Conservation (phyloP, 2,113 vertebrate genomes). For the Nothoprocta perdicaria region DNA sequence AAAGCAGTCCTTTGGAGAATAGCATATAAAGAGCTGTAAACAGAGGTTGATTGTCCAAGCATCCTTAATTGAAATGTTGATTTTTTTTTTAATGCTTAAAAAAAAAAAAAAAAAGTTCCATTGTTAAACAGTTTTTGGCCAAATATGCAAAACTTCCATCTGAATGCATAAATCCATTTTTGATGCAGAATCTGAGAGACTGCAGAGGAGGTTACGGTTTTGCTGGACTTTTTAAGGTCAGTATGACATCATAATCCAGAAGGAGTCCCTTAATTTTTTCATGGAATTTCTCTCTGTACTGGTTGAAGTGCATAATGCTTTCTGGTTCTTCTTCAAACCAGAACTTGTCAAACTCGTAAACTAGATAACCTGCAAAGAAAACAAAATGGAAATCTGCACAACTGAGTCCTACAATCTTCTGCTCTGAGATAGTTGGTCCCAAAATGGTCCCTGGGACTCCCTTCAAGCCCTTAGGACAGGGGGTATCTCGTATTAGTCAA, state of each 20-base stretch:
- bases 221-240: slow-evolving; percentile 78
- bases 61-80: slow-evolving; percentile 73
- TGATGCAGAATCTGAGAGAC: slow-evolving; percentile 62
- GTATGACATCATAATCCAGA: slow-evolving; percentile 78
- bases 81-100: slow-evolving; percentile 51
- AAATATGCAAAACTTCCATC: slow-evolving; percentile 64
- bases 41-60: slow-evolving; percentile 83
- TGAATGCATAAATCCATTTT: slow-evolving; percentile 57
- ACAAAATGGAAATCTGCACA: slow-evolving; percentile 7
- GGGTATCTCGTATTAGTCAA: neutral
- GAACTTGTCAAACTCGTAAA: slow-evolving; percentile 96
- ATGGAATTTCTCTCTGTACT: slow-evolving; percentile 96
- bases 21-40: slow-evolving; percentile 77
- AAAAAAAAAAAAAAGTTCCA: slow-evolving; percentile 32
- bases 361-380: slow-evolving; percentile 88
- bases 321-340: slow-evolving; percentile 95
- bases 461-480: neutral
- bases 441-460: neutral
- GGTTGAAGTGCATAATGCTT: slow-evolving; percentile 98
- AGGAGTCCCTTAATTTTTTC: slow-evolving; percentile 86
- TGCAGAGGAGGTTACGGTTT: slow-evolving; percentile 58
- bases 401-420: neutral
- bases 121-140: slow-evolving; percentile 52
- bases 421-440: neutral
- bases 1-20: slow-evolving; percentile 74